Percentiles rank a stretch among this genome's conserved stretches.
These are phyloP conservation scores for Parnassius glacialis DNA, from an alignment of 2,888 invertebrate species.

Conservation along the genomic window DNA sequence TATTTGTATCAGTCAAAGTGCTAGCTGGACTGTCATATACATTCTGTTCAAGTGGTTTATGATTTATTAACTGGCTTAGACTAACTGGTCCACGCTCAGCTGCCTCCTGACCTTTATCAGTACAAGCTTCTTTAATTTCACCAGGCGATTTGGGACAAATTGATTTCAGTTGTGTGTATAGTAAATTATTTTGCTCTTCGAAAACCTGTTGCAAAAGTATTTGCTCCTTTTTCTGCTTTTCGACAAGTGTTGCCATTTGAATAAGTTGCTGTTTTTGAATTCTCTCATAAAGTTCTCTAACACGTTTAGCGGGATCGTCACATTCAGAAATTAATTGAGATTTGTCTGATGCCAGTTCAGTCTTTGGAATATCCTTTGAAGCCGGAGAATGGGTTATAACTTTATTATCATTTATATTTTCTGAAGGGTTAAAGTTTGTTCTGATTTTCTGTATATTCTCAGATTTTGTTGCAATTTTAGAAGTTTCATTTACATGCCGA, in stretches of 20 bases:
- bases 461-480: conserved; percentile 45
- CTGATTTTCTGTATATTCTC: conserved; percentile 46
- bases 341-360: conserved; percentile 20
- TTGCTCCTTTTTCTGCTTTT: conserved; percentile 84
- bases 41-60: conserved; percentile 44
- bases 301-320: conserved; percentile 61
- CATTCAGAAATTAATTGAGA: conserved; percentile 41
- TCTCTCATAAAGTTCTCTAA: conserved; percentile 70
- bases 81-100: conserved; percentile 63
- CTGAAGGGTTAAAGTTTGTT: conserved; percentile 43
- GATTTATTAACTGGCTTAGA: conserved; percentile 65
- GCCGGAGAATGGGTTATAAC: conserved; percentile 35
- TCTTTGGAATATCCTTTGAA: conserved; percentile 17
- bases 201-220: conserved; percentile 82
- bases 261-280: conserved; percentile 83
- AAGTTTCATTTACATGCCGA: conserved; percentile 36
- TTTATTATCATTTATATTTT: conserved; percentile 39
- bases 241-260: conserved; percentile 82
- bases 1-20: conserved; percentile 59
- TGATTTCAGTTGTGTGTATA: conserved; percentile 74
- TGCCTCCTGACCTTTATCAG: conserved; percentile 42
- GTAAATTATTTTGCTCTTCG: conserved; percentile 82
- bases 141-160: conserved; percentile 64
- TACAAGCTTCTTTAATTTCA: conserved; percentile 66
- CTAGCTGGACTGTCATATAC: conserved; percentile 43